Evolutionary conservation across 1,140 invertebrate species (phyloP).

Genomic region (Caenorhabditis briggsae): DNA sequence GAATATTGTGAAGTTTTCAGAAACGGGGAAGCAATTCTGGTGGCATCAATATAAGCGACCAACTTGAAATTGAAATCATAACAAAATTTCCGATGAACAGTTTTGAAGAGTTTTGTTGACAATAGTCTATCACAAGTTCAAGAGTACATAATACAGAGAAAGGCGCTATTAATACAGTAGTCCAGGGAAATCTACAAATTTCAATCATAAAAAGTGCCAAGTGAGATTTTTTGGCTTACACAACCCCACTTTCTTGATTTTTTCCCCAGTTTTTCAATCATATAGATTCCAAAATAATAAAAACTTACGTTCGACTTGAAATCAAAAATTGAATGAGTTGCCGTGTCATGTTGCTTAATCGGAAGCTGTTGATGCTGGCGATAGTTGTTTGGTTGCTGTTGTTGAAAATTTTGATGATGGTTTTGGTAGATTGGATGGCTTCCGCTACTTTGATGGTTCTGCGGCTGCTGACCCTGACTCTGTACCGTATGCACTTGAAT

Average conservation of each 20-base stretch:
- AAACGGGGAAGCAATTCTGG: too few species aligned
- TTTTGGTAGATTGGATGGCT: background rate
- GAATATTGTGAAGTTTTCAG: too few species aligned
- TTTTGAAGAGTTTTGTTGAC: too few species aligned
- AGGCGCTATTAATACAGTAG: too few species aligned
- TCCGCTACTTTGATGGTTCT: background rate
- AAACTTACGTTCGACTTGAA: conserved; percentile 30
- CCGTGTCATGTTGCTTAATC: conserved; percentile 44
- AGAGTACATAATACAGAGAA: too few species aligned
- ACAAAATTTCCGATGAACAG: too few species aligned
- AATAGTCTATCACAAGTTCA: too few species aligned
- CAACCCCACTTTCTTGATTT: too few species aligned
- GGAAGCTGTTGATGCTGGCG: conserved; percentile 42
- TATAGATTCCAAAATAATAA: background rate
- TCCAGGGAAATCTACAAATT: too few species aligned
- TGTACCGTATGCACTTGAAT: conserved; percentile 22
- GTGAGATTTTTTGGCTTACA: background rate
- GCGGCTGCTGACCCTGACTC: background rate
- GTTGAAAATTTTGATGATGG: background rate
- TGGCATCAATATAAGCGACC: too few species aligned
- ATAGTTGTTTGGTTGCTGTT: conserved; percentile 9
- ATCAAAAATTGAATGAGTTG: conserved; percentile 35
- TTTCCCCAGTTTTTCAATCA: too few species aligned
- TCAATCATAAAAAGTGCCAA: background rate
- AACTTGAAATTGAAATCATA: too few species aligned